Base-by-base conservation (phyloP, 2,888 invertebrate species). In the Gonocerus acuteangulatus region DNA sequence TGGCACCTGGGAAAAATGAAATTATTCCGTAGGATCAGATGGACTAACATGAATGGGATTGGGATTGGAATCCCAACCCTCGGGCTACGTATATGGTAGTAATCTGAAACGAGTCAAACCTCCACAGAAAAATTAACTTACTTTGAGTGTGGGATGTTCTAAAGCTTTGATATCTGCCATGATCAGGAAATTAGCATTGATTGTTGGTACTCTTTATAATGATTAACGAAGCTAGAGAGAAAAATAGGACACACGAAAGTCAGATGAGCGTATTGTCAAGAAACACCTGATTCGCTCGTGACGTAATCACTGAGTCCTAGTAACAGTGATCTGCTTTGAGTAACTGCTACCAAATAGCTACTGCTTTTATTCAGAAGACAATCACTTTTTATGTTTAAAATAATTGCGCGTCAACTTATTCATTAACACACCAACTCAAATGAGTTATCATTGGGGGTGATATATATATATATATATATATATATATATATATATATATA, bases 111-210 rank as follows among this genome's bases (percentile, higher is more conserved):
- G 3, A 49, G 18, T 16, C 42, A 47, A 48, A 62, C 22, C 47
- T 42, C 21, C 21, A 32, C 22, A 39, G 36, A 47, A 62, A 9
- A 27, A 27, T 27, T 2, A 27, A 23, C 44, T 27, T 77, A 89
- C 91, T 84, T 95, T 95, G 67, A 96, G 80, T 22, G 95, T 95
- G 56, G 95, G 89, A 78, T 96, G 95, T 76, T 97, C 97, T 73
- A 96, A 78, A 67, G 92, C 89, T 76, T 90, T 94, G 65, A 95
- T 80, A 78, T 95, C 95, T 74, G 91, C 87, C 93, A 93, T 93
- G 44, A 44, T 57, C 2, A 32, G 21, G 13, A 16, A 19, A 57
- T 27, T 57, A 13, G 44, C 57, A 57, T 57, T 47, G 57, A 47
- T 54, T 18, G 39, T 16, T 11, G 15, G 13, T 42, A 13, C 3